Conservation (phyloP, 1,140 invertebrate genomes). For the Scylla paramamosain region DNA sequence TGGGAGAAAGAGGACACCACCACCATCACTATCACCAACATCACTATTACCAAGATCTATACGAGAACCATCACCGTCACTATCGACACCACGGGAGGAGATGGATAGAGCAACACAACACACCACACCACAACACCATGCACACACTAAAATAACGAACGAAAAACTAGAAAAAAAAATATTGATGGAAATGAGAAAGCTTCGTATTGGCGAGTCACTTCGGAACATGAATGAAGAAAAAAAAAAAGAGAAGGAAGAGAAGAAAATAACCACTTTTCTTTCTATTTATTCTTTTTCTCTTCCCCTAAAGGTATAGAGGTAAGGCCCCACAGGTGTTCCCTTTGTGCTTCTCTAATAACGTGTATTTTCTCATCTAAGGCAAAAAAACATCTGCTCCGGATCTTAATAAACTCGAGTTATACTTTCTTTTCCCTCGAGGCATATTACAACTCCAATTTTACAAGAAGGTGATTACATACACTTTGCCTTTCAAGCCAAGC, state of each 20-base stretch:
- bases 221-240: neutral
- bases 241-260: neutral
- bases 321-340: neutral
- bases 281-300: no score
- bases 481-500: neutral
- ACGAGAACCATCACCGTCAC: neutral
- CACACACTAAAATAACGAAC: no score
- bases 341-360: neutral
- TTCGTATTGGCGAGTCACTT: neutral
- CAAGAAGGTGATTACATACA: neutral
- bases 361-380: neutral
- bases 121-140: neutral
- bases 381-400: neutral
- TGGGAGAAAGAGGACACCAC: neutral
- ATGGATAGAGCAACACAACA: no score
- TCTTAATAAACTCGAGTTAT: neutral
- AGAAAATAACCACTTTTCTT: no score
- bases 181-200: neutral
- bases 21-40: neutral
- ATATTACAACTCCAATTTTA: constrained; percentile 2
- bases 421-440: neutral
- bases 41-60: neutral
- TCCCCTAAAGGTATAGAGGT: neutral
- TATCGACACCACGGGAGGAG: neutral
- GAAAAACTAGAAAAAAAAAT: neutral